Conservation (phyloP, 2,113 vertebrate species). For the Taurulus bubalis region DNA sequence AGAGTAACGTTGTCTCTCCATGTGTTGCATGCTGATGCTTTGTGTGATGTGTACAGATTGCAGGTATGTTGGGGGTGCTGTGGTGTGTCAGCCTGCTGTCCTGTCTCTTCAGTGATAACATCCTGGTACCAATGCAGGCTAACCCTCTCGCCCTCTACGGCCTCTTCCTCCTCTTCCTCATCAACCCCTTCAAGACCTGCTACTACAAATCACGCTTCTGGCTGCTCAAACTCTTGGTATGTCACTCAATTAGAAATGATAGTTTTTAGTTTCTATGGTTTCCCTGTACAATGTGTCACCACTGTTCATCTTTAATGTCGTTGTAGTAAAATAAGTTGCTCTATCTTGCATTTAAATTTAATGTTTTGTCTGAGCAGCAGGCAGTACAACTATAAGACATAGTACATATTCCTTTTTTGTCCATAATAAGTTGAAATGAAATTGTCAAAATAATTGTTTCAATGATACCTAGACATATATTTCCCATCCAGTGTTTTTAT, state of each 20-base stretch:
- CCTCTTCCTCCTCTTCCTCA: conserved; percentile 97
- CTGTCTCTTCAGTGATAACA: conserved; percentile 90
- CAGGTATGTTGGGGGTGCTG: conserved; percentile 93
- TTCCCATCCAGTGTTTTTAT: no score
- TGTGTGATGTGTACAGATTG: conserved; percentile 76
- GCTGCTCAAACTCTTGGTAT: conserved; percentile 97
- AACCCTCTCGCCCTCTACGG: conserved; percentile 97
- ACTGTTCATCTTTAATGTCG: not conserved
- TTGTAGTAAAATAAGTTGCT: not conserved
- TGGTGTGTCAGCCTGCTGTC: conserved; percentile 97
- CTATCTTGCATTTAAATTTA: not conserved
- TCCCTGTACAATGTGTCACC: not conserved
- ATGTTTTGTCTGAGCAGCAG: not conserved
- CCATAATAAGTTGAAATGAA: not conserved
- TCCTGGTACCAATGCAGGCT: conserved; percentile 90
- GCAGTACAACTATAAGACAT: no score
- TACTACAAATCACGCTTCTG: conserved; percentile 99
- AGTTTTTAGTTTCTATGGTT: no score
- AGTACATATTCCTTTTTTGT: not conserved
- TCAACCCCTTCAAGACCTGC: conserved; percentile 98
- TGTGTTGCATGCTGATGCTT: not conserved
- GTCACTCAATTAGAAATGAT: not conserved
- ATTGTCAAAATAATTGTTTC: no score
- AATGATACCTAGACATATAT: no score
- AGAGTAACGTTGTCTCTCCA: not conserved